Percentiles rank a stretch among this genome's conserved stretches.
These are phyloP conservation scores for Danio tinwini DNA, from an alignment of 2,797 vertebrate species.

Conservation along the genomic window DNA sequence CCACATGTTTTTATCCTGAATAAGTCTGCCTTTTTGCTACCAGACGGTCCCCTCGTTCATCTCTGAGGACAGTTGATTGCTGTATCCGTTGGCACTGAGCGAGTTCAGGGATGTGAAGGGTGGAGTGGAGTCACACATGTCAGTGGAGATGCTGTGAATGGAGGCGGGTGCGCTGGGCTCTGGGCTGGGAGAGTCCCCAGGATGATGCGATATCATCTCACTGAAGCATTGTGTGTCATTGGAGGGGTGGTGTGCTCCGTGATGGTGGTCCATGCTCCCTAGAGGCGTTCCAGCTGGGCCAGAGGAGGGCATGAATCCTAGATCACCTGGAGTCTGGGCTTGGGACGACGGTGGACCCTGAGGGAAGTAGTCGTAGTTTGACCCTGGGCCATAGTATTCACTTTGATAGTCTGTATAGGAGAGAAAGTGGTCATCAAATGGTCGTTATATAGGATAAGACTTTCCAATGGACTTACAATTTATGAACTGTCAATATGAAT, in stretches of 20 bases:
- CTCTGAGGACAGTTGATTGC: constrained; percentile 90
- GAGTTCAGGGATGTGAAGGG: constrained; percentile 87
- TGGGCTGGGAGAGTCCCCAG: constrained; percentile 90
- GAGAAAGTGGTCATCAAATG: neutral
- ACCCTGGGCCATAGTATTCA: constrained; percentile 91
- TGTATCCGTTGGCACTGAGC: constrained; percentile 87
- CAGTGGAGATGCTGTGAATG: constrained; percentile 90
- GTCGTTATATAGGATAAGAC: neutral
- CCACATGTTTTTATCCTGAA: constrained; percentile 62
- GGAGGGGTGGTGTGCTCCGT: constrained; percentile 85
- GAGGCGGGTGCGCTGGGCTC: constrained; percentile 88
- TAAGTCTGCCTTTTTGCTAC: constrained; percentile 74
- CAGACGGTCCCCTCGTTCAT: constrained; percentile 94
- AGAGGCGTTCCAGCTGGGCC: constrained; percentile 86
- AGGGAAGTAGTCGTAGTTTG: constrained; percentile 95
- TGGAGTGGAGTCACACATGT: constrained; percentile 90
- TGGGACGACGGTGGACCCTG: constrained; percentile 90
- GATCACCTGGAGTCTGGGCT: constrained; percentile 93
- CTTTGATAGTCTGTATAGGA: constrained; percentile 87
- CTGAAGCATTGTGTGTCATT: constrained; percentile 91
- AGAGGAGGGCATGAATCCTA: constrained; percentile 90
- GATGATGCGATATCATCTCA: constrained; percentile 88
- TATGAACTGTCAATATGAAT: too few species aligned
- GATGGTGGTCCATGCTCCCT: constrained; percentile 82
- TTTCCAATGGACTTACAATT: neutral